Conservation (phyloP, 1,140 invertebrate species). For the Neocloeon triangulifer region DNA sequence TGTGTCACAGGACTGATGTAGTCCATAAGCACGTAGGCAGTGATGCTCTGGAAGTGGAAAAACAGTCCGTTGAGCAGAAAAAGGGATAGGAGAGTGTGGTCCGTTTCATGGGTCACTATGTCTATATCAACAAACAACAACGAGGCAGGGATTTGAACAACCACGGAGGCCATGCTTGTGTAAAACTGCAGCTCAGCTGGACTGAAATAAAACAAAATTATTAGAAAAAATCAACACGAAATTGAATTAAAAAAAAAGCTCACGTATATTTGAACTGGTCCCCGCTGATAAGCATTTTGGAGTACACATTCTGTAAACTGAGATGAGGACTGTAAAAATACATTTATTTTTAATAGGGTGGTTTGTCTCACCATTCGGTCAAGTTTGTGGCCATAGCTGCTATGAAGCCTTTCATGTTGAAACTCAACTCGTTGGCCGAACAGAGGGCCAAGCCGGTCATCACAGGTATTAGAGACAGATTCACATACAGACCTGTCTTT, state of each 20-base stretch:
- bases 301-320: conserved; percentile 64
- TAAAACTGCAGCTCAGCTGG: conserved; percentile 71
- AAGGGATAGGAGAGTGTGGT: conserved; percentile 29
- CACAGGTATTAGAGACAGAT: conserved; percentile 59
- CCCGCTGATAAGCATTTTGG: conserved; percentile 58
- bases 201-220: conserved; percentile 19
- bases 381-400: conserved; percentile 62
- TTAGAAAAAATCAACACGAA: conserved; percentile 5
- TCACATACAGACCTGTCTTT: conserved; percentile 49
- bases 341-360: not conserved
- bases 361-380: conserved; percentile 44
- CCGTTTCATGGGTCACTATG: conserved; percentile 9
- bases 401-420: conserved; percentile 50
- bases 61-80: conserved; percentile 57
- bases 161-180: conserved; percentile 51
- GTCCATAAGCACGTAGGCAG: conserved; percentile 65
- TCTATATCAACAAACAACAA: conserved; percentile 40
- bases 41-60: conserved; percentile 73
- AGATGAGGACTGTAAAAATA: conserved; percentile 11
- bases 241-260: conserved; percentile 16
- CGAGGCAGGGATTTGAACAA: conserved; percentile 56
- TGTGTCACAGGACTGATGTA: conserved; percentile 72
- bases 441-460: conserved; percentile 67
- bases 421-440: conserved; percentile 61
- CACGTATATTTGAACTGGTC: conserved; percentile 61